Percentiles rank a stretch among this genome's conserved stretches.
Evolutionary conservation across 2,113 vertebrate species (phyloP).

Genomic region (Nannobrachium achirus): DNA sequence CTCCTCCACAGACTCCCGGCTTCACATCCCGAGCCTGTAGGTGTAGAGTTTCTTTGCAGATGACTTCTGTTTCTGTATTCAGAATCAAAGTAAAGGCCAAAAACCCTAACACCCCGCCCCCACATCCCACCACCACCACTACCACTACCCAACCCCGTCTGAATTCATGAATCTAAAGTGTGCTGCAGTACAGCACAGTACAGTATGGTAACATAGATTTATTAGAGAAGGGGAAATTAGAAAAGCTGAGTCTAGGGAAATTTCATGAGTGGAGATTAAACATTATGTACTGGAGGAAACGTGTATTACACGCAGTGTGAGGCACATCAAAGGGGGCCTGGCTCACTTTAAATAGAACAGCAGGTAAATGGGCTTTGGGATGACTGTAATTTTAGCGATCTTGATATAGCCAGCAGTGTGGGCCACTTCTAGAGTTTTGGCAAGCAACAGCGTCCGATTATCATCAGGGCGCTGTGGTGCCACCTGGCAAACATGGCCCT

Average conservation of each 20-base stretch:
- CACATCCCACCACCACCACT: too few species aligned
- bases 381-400: conserved; percentile 56
- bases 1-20: neutral
- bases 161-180: conserved; percentile 43
- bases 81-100: conserved; percentile 2
- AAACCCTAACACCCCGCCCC: too few species aligned
- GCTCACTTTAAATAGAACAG: conserved; percentile 69
- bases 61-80: conserved; percentile 14
- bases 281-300: conserved; percentile 8
- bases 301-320: neutral
- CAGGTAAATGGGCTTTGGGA: conserved; percentile 67
- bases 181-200: neutral
- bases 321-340: conserved; percentile 39
- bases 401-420: conserved; percentile 45
- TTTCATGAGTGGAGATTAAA: conserved; percentile 11
- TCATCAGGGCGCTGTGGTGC: conserved; percentile 50
- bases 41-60: conserved; percentile 6
- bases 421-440: conserved; percentile 55
- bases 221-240: conserved; percentile 16
- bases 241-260: conserved; percentile 1
- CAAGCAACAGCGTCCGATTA: conserved; percentile 58
- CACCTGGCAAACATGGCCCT: conserved; percentile 59
- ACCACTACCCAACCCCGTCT: too few species aligned
- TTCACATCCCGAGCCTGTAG: neutral
- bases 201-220: conserved; percentile 9